phyloP scores from a whole-genome alignment of 2,113 vertebrate genomes.

The Clinocottus analis region DNA sequence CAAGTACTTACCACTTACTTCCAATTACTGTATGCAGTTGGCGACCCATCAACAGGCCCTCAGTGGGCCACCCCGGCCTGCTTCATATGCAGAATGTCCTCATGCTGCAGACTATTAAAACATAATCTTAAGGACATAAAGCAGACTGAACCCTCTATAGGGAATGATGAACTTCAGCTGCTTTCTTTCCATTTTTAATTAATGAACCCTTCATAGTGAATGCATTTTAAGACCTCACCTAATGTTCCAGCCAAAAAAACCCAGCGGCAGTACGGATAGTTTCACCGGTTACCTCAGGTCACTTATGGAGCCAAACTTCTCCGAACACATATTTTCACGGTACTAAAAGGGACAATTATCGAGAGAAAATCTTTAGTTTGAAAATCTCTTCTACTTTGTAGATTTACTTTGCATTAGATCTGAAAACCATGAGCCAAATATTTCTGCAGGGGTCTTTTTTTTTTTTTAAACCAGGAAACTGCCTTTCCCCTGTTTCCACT shows the following conservation, averaged over 20 bases:
- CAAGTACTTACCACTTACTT: slow-evolving; percentile 38
- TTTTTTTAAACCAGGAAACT: neutral
- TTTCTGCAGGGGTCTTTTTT: slow-evolving; percentile 1
- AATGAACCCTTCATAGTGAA: slow-evolving; percentile 35
- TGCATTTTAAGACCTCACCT: slow-evolving; percentile 29
- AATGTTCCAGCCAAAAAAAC: slow-evolving; percentile 24
- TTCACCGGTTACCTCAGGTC: neutral
- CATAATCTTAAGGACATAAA: slow-evolving; percentile 30
- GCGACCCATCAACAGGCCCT: slow-evolving; percentile 20
- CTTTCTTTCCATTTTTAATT: slow-evolving; percentile 45
- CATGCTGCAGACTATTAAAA: slow-evolving; percentile 33
- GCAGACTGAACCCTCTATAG: neutral
- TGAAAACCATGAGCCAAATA: neutral
- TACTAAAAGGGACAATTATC: neutral
- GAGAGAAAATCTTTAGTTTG: neutral
- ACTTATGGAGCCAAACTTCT: neutral
- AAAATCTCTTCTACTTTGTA: neutral
- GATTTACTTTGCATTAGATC: slow-evolving; percentile 16
- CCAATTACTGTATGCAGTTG: slow-evolving; percentile 41
- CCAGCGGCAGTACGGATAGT: neutral
- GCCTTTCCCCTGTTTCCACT: neutral
- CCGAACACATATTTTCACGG: neutral
- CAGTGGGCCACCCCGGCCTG: slow-evolving; percentile 8
- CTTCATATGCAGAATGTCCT: slow-evolving; percentile 26
- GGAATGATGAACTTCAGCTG: slow-evolving; percentile 20